These are phyloP conservation scores for Eilema sororculum DNA, from an alignment of 2,888 invertebrate species.

Conservation along the genomic window DNA sequence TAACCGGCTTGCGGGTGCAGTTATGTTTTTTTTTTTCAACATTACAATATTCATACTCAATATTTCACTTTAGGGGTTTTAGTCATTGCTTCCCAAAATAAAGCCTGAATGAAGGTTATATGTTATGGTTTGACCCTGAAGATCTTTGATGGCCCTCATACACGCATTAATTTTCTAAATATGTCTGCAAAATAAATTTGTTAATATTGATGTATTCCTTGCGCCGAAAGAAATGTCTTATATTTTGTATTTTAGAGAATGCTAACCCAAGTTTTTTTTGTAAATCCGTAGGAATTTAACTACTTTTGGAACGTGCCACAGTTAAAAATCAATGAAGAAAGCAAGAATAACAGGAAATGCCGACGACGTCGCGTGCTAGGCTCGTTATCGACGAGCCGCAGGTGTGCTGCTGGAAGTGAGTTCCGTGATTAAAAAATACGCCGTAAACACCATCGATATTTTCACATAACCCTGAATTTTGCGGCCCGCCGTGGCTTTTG, in stretches of 20 bases:
- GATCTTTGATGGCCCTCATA: too few relatives aligned
- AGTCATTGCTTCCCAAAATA: too few relatives aligned
- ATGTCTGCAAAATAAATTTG: too few relatives aligned
- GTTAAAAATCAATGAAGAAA: slow-evolving; percentile 16
- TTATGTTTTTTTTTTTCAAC: too few relatives aligned
- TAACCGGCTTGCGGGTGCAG: too few relatives aligned
- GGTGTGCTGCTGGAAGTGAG: slow-evolving; percentile 45
- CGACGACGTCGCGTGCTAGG: slow-evolving; percentile 44
- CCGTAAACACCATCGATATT: slow-evolving; percentile 27
- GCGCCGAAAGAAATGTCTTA: neutral
- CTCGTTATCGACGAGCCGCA: slow-evolving; percentile 56
- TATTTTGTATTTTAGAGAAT: neutral
- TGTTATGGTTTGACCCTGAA: too few relatives aligned
- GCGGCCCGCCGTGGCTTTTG: slow-evolving; percentile 7
- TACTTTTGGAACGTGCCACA: neutral
- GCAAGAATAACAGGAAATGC: slow-evolving; percentile 35
- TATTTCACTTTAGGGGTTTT: too few relatives aligned
- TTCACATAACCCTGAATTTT: slow-evolving; percentile 24
- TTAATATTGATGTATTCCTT: too few relatives aligned
- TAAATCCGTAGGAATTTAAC: neutral
- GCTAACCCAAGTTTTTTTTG: neutral
- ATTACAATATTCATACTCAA: too few relatives aligned
- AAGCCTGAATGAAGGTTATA: too few relatives aligned
- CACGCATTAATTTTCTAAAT: too few relatives aligned
- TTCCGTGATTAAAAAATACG: slow-evolving; percentile 45